phyloP scores from a whole-genome alignment of 1,140 invertebrate genomes.

The Zaprionus ghesquierei region DNA sequence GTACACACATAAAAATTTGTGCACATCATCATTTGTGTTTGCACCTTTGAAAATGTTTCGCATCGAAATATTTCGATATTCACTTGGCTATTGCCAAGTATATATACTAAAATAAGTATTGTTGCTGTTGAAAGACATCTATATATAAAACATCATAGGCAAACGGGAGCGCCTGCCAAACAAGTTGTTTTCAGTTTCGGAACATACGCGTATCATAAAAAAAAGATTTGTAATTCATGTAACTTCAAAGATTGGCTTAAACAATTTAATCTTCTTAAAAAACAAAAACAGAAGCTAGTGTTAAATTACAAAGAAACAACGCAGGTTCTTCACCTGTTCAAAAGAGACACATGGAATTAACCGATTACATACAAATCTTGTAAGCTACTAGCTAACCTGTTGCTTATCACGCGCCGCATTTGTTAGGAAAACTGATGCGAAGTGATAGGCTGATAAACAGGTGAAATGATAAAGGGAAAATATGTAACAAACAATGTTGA shows the following conservation, averaged over 20 bases:
- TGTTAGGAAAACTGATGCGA: slow-evolving; percentile 2
- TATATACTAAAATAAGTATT: not conserved
- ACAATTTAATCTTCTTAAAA: no score
- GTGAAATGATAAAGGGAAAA: not conserved
- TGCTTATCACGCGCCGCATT: not conserved
- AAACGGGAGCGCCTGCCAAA: not conserved
- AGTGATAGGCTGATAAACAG: not conserved
- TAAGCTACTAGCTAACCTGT: not conserved
- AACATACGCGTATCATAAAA: not conserved
- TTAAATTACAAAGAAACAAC: not conserved
- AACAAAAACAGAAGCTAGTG: not conserved
- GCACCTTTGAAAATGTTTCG: not conserved
- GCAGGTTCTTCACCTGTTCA: not conserved
- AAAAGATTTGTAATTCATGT: not conserved
- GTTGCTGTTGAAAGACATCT: not conserved
- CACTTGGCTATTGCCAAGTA: not conserved
- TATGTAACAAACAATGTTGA: not conserved
- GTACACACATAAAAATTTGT: not conserved
- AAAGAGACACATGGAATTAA: not conserved
- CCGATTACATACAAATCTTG: not conserved
- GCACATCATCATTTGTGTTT: not conserved
- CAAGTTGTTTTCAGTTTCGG: not conserved
- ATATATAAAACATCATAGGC: not conserved
- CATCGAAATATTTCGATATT: not conserved
- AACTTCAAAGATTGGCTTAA: not conserved